Percentiles rank a stretch among this genome's conserved stretches.
Conservation (phyloP, 2,888 invertebrate genomes). For the Trisateles emortualis region DNA sequence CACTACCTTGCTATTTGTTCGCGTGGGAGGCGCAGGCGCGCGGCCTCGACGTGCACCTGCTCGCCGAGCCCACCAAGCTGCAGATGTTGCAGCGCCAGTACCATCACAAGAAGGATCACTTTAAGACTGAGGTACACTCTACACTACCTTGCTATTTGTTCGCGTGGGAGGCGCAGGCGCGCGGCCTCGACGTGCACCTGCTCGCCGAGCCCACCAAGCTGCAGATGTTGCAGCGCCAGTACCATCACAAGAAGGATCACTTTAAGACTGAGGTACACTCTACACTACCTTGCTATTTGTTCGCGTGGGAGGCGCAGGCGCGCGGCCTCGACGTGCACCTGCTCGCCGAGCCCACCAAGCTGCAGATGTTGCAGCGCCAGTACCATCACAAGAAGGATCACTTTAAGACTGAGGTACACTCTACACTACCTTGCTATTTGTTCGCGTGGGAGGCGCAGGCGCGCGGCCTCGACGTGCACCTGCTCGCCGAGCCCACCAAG, state of each 20-base stretch:
- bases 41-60: slow-evolving; percentile 97
- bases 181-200: slow-evolving; percentile 97
- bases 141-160: too few relatives aligned
- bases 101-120: slow-evolving; percentile 95
- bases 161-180: too few relatives aligned
- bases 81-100: slow-evolving; percentile 97
- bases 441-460: too few relatives aligned
- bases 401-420: slow-evolving; percentile 94
- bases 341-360: slow-evolving; percentile 98
- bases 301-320: too few relatives aligned
- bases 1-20: too few relatives aligned
- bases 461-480: slow-evolving; percentile 97
- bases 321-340: slow-evolving; percentile 98
- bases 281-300: too few relatives aligned
- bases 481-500: slow-evolving; percentile 99
- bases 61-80: slow-evolving; percentile 99
- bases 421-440: too few relatives aligned
- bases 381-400: slow-evolving; percentile 96
- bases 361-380: slow-evolving; percentile 96
- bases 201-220: slow-evolving; percentile 99
- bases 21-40: too few relatives aligned
- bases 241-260: slow-evolving; percentile 95
- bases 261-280: slow-evolving; percentile 95
- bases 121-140: slow-evolving; percentile 95
- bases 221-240: slow-evolving; percentile 96